These are phyloP conservation scores for Tanypteryx hageni DNA, from an alignment of 2,888 invertebrate genomes.

Conservation along the genomic window DNA sequence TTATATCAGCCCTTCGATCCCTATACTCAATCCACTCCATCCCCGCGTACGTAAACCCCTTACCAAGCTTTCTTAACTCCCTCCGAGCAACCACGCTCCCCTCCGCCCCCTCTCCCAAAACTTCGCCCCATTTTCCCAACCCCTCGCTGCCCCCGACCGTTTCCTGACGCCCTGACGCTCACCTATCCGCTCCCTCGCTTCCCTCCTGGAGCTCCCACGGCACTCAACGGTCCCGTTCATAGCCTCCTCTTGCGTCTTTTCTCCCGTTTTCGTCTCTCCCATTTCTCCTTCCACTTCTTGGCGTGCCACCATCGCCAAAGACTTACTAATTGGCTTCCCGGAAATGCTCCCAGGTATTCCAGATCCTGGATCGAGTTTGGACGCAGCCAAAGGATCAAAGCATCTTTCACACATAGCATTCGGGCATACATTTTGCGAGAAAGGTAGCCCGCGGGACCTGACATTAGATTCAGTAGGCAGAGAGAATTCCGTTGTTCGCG, in stretches of 20 bases:
- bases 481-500: too few relatives aligned
- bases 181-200: too few relatives aligned
- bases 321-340: slow-evolving; percentile 31
- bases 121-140: background rate
- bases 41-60: background rate
- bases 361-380: slow-evolving; percentile 38
- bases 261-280: background rate
- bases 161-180: background rate
- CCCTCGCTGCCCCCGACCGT: background rate
- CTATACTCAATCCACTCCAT: background rate
- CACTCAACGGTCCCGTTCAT: background rate
- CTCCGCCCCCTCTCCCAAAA: background rate
- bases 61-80: background rate
- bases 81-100: background rate
- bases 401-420: background rate
- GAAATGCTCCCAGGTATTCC: slow-evolving; percentile 40
- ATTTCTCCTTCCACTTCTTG: too few relatives aligned
- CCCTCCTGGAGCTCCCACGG: background rate
- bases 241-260: background rate
- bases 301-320: background rate
- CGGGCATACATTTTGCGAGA: background rate
- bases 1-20: slow-evolving; percentile 11
- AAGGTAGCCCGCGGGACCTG: background rate
- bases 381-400: slow-evolving; percentile 14
- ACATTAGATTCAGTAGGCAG: too few relatives aligned